phyloP scores from a whole-genome alignment of 2,888 invertebrate species.

The Rambutsinella grinnellia region DNA sequence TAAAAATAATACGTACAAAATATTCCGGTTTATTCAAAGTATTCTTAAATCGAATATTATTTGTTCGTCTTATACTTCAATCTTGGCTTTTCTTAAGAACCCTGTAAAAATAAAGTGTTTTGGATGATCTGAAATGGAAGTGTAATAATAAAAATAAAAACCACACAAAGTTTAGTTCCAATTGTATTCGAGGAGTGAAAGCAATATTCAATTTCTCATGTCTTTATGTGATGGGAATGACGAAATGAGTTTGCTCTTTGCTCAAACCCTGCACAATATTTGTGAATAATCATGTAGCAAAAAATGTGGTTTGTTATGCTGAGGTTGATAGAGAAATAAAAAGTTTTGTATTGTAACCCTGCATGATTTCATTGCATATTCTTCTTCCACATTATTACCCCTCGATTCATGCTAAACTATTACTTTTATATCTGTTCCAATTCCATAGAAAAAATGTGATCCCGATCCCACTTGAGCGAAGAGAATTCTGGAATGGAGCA shows the following conservation, averaged over 20 bases:
- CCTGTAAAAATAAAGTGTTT: background rate
- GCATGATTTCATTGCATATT: background rate
- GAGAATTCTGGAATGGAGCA: slow-evolving; percentile 23
- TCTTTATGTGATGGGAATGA: slow-evolving; percentile 45
- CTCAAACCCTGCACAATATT: slow-evolving; percentile 1
- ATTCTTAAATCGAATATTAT: no score
- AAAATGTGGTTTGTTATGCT: background rate
- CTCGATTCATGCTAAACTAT: background rate
- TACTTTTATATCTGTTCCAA: slow-evolving; percentile 9
- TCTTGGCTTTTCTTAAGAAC: no score
- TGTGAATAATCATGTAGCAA: background rate
- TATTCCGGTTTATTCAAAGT: no score
- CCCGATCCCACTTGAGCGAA: slow-evolving; percentile 31
- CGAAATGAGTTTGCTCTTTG: slow-evolving; percentile 35
- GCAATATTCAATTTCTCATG: slow-evolving; percentile 13
- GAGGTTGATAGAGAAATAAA: background rate
- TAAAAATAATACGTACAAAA: no score
- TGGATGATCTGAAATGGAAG: background rate
- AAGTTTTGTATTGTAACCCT: background rate
- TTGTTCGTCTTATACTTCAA: no score
- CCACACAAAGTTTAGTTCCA: background rate
- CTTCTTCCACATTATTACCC: background rate
- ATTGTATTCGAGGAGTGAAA: background rate
- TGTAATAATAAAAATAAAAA: slow-evolving; percentile 15
- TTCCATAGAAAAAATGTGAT: slow-evolving; percentile 29